These are phyloP conservation scores for Coenobita brevimanus DNA, from an alignment of 1,140 invertebrate species.

Conservation along the genomic window DNA sequence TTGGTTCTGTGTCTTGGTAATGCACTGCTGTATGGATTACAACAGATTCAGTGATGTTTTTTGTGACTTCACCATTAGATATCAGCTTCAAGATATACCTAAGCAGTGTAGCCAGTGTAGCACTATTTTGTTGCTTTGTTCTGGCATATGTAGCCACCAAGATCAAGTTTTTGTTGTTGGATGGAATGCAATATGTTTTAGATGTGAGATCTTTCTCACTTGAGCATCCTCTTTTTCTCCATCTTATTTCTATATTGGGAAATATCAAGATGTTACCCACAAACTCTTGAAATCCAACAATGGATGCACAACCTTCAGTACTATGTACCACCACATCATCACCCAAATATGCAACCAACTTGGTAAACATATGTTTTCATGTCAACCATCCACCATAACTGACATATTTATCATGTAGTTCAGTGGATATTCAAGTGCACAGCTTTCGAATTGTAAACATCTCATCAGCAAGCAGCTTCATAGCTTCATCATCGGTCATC, in stretches of 20 bases:
- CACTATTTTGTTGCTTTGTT: constrained; percentile 22
- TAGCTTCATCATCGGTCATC: not conserved
- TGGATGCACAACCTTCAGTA: not conserved
- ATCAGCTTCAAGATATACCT: not conserved
- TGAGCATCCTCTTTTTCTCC: not conserved
- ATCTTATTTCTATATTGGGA: not conserved
- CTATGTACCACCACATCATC: not conserved
- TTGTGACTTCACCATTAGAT: not conserved
- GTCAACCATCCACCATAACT: not conserved
- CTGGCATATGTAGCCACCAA: not conserved
- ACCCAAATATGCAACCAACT: too few relatives aligned
- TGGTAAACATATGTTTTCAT: not conserved
- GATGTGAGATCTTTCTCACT: not conserved
- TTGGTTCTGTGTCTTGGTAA: too few relatives aligned
- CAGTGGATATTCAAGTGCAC: too few relatives aligned
- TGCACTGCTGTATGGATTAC: not conserved
- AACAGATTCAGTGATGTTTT: not conserved
- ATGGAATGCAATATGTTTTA: not conserved
- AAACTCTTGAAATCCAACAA: not conserved
- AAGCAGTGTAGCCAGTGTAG: constrained; percentile 24
- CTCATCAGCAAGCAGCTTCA: not conserved
- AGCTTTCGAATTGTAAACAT: not conserved
- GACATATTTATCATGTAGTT: not conserved
- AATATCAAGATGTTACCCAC: not conserved
- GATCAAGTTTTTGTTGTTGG: constrained; percentile 1